Evolutionary conservation across 2,113 vertebrate genomes (phyloP).

Genomic region (Pontoporia blainvillei): DNA sequence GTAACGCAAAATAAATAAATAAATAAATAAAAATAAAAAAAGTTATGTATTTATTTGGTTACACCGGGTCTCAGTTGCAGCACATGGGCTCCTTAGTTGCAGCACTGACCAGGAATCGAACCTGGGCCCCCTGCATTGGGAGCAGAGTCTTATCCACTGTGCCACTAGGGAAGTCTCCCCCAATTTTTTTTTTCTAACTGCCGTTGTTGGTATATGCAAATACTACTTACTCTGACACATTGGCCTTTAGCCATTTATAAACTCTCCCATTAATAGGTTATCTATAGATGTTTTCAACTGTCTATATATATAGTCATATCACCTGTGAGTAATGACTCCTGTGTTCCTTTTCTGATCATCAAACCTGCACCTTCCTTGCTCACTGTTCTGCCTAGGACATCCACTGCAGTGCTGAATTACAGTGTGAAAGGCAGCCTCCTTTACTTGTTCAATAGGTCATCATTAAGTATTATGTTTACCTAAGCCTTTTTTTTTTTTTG

Average conservation of each 20-base stretch:
- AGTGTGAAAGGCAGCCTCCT: background rate
- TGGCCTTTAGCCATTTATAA: background rate
- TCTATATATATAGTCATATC: background rate
- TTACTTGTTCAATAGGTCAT: background rate
- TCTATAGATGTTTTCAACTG: background rate
- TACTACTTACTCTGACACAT: background rate
- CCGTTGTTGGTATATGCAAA: background rate
- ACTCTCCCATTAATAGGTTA: background rate
- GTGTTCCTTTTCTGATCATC: background rate
- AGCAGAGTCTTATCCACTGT: too few relatives aligned
- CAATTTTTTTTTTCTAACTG: background rate
- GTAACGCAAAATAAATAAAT: too few relatives aligned
- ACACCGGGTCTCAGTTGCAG: too few relatives aligned
- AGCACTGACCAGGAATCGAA: too few relatives aligned
- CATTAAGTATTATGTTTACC: background rate
- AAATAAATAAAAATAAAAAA: too few relatives aligned
- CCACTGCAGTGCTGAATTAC: background rate
- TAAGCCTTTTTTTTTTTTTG: background rate
- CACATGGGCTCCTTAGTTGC: too few relatives aligned
- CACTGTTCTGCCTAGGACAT: background rate
- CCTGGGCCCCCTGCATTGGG: too few relatives aligned
- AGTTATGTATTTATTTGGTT: too few relatives aligned
- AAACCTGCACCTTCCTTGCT: background rate
- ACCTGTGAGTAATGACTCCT: background rate
- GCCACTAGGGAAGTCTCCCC: too few relatives aligned